These are phyloP conservation scores for Eurosta solidaginis DNA, from an alignment of 1,140 invertebrate species.

Conservation along the genomic window DNA sequence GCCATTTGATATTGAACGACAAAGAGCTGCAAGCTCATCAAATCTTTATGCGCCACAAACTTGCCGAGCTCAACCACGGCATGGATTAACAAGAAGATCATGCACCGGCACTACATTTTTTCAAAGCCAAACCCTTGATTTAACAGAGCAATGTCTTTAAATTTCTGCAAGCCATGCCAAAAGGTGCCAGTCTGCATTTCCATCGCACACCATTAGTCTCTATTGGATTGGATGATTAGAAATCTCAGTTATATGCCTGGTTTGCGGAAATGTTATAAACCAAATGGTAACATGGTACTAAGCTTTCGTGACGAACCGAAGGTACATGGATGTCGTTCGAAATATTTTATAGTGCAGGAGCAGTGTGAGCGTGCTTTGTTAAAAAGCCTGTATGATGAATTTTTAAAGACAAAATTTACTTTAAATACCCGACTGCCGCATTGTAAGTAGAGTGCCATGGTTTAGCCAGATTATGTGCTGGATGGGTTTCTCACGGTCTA, in stretches of 20 bases:
- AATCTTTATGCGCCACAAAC: slow-evolving; percentile 68
- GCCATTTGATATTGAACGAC: slow-evolving; percentile 60
- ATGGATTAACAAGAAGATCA: background rate
- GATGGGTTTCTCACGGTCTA: background rate
- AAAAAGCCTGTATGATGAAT: slow-evolving; percentile 62
- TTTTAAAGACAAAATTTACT: slow-evolving; percentile 64
- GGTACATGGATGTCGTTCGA: slow-evolving; percentile 62
- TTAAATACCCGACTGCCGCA: slow-evolving; percentile 62
- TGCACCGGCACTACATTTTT: slow-evolving; percentile 67
- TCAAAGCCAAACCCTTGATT: slow-evolving; percentile 65
- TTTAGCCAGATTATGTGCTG: background rate
- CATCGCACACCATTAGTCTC: slow-evolving; percentile 71
- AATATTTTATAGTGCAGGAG: background rate
- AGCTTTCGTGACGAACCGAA: slow-evolving; percentile 42
- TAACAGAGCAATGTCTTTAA: slow-evolving; percentile 68
- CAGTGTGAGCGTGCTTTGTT: slow-evolving; percentile 56
- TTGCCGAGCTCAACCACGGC: slow-evolving; percentile 58
- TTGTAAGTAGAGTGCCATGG: slow-evolving; percentile 60
- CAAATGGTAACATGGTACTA: slow-evolving; percentile 53
- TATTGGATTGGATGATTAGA: slow-evolving; percentile 66
- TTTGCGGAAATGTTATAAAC: slow-evolving; percentile 67
- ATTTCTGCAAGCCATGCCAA: slow-evolving; percentile 70
- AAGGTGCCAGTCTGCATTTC: slow-evolving; percentile 71
- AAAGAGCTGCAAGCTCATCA: slow-evolving; percentile 67
- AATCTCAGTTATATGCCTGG: slow-evolving; percentile 69